These are phyloP conservation scores for Pangasius larnaudii DNA, from an alignment of 2,797 vertebrate genomes.

Conservation along the genomic window DNA sequence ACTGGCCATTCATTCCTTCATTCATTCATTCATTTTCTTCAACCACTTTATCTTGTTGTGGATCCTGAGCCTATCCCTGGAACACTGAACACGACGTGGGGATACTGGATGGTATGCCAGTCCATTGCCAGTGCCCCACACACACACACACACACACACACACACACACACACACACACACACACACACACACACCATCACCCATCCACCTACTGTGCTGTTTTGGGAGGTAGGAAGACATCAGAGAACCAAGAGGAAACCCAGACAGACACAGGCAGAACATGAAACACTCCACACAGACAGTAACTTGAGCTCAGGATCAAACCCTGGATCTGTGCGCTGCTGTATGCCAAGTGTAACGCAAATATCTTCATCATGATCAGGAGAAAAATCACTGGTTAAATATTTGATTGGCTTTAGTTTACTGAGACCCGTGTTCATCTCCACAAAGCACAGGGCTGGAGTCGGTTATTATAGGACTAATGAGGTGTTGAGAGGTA, in stretches of 20 bases:
- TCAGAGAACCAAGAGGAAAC: not conserved
- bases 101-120: not conserved
- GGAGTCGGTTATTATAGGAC: not conserved
- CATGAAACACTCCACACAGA: too few relatives aligned
- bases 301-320: not conserved
- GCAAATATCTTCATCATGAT: not conserved
- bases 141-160: not conserved
- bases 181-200: not conserved
- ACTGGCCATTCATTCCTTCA: not conserved
- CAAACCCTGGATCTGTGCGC: not conserved
- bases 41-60: not conserved
- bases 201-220: not conserved
- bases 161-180: not conserved
- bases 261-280: not conserved
- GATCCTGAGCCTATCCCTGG: not conserved
- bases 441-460: not conserved
- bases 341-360: not conserved
- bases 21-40: not conserved
- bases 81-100: not conserved
- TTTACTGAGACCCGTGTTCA: not conserved
- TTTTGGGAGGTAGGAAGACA: not conserved
- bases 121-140: not conserved
- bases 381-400: not conserved
- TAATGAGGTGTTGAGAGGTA: not conserved
- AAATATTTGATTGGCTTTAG: not conserved